A percentile compares a stretch with the other conserved stretches of the same genome.
Conservation (phyloP, 2,797 vertebrate genomes). For the Sebastes aleutianus region DNA sequence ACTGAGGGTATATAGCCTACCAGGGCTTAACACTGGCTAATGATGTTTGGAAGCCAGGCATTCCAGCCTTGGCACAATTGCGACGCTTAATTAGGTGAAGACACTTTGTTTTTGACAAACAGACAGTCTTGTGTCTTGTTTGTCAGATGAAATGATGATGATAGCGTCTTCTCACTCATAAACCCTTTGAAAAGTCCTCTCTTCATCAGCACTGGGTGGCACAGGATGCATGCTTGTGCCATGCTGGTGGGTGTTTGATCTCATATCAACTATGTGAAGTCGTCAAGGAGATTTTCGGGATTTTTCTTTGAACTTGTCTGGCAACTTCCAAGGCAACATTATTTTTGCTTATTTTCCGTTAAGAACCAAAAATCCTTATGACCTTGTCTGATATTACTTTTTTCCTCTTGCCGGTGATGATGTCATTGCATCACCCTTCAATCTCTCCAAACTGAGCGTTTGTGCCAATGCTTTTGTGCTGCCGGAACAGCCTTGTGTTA, state of each 20-base stretch:
- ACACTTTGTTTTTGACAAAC: neutral
- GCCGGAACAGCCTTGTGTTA: conserved; percentile 53
- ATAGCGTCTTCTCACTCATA: neutral
- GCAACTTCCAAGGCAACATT: neutral
- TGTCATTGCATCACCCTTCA: conserved; percentile 36
- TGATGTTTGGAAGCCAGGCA: neutral
- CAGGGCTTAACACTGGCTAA: neutral
- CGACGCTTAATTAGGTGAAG: neutral
- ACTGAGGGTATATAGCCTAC: neutral
- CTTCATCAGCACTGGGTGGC: neutral
- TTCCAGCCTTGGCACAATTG: neutral
- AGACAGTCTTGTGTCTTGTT: neutral
- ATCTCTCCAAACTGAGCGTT: neutral
- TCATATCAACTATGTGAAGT: conserved; percentile 5
- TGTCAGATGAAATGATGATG: neutral
- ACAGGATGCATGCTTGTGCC: neutral
- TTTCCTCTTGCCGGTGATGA: neutral
- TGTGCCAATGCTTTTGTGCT: conserved; percentile 18
- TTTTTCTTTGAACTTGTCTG: conserved; percentile 10
- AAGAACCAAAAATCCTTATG: neutral
- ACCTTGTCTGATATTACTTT: neutral
- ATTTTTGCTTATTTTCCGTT: conserved; percentile 1
- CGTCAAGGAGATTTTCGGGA: conserved; percentile 1
- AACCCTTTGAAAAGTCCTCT: neutral
- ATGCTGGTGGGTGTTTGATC: conserved; percentile 16